A percentile compares a stretch with the other conserved stretches of the same genome.
Evolutionary conservation across 2,797 vertebrate species (phyloP).

Genomic region (Alosa sapidissima): DNA sequence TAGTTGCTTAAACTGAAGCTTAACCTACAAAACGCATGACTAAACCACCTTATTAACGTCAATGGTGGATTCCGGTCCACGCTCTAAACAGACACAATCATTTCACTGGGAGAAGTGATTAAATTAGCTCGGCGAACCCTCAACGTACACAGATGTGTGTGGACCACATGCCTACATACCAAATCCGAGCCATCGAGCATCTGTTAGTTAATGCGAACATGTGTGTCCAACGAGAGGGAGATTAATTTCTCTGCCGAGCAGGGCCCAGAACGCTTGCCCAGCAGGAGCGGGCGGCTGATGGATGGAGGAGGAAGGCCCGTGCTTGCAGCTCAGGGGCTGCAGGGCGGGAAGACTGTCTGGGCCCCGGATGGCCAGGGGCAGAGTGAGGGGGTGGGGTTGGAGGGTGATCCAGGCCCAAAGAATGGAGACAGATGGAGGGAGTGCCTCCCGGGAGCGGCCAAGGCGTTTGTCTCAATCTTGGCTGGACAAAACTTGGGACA

Average conservation of each 20-base stretch:
- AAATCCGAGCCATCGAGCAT: not conserved
- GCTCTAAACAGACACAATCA: not conserved
- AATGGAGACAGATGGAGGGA: conserved; percentile 17
- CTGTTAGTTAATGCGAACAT: conserved; percentile 10
- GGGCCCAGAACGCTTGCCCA: not conserved
- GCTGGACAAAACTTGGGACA: not conserved
- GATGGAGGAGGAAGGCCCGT: not conserved
- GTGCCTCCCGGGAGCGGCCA: not conserved
- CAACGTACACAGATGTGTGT: not conserved
- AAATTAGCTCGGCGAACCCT: not conserved
- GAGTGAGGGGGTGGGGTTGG: not conserved
- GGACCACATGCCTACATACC: not conserved
- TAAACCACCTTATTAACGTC: conserved; percentile 10
- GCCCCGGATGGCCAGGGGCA: not conserved
- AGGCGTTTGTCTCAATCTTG: conserved; percentile 24
- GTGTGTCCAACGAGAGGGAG: not conserved
- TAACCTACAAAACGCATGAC: not conserved
- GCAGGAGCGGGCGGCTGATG: conserved; percentile 4
- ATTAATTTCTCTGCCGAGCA: not conserved
- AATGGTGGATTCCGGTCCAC: not conserved
- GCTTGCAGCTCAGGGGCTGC: not conserved
- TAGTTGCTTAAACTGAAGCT: not conserved
- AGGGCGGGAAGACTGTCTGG: not conserved
- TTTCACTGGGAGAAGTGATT: not conserved
- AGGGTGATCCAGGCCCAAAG: not conserved